Percentiles rank a stretch among this genome's conserved stretches.
These are phyloP conservation scores for Noctilio leporinus DNA, from an alignment of 2,113 vertebrate genomes.

Conservation along the genomic window DNA sequence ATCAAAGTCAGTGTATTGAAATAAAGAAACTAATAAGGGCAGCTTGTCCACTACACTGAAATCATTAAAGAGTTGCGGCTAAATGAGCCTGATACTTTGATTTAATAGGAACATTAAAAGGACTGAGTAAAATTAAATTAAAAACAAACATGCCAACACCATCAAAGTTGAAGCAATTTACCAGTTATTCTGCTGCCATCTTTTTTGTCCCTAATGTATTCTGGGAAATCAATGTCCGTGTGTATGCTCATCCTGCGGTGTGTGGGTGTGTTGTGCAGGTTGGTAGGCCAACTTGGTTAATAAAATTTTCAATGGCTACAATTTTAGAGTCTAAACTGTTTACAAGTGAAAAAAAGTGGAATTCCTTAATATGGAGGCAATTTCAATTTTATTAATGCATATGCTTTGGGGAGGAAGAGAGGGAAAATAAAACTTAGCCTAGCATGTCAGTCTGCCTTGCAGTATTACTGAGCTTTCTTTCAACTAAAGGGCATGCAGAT, in stretches of 20 bases:
- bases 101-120: neutral
- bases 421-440: neutral
- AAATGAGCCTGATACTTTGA: neutral
- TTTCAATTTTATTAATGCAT: neutral
- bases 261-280: accelerated
- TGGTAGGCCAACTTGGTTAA: neutral
- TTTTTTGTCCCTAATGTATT: neutral
- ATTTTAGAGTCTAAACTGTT: neutral
- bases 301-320: neutral
- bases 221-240: neutral
- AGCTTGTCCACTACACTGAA: neutral
- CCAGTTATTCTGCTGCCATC: neutral
- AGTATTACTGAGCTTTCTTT: neutral
- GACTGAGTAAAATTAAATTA: neutral
- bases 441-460: neutral
- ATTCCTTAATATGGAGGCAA: neutral
- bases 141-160: neutral
- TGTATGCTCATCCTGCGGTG: accelerated
- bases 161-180: neutral
- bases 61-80: neutral
- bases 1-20: neutral
- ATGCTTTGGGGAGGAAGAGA: neutral
- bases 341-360: neutral
- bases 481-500: neutral
- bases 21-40: neutral